These are phyloP conservation scores for Ornithoptera priamus DNA, from an alignment of 2,888 invertebrate genomes.

Conservation along the genomic window DNA sequence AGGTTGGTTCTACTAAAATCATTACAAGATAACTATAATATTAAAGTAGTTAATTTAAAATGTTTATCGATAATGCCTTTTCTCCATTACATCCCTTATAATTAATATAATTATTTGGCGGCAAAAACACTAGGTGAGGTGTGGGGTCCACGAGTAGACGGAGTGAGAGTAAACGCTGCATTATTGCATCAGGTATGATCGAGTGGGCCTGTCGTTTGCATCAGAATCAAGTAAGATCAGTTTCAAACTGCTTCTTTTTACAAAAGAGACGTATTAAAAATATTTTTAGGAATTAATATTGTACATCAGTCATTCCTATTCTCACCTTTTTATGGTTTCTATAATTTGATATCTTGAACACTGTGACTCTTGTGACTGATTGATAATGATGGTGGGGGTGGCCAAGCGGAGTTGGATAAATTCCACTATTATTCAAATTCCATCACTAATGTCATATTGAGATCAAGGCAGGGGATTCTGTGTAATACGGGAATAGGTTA, in stretches of 20 bases:
- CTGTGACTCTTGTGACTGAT: too few relatives aligned
- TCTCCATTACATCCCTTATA: constrained; percentile 9
- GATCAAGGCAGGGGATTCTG: too few relatives aligned
- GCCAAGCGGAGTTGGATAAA: too few relatives aligned
- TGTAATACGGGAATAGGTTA: too few relatives aligned
- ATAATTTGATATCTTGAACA: too few relatives aligned
- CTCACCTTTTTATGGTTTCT: too few relatives aligned
- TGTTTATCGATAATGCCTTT: constrained; percentile 10
- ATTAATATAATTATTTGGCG: constrained; percentile 31
- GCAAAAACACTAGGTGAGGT: constrained; percentile 30
- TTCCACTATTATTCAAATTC: too few relatives aligned
- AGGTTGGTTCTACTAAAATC: too few relatives aligned
- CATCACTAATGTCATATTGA: too few relatives aligned
- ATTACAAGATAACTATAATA: too few relatives aligned
- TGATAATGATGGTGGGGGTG: too few relatives aligned
- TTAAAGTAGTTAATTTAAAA: neutral
- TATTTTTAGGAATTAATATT: neutral
- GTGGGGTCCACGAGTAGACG: constrained; percentile 25
- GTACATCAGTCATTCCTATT: too few relatives aligned
- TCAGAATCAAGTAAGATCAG: constrained; percentile 38
- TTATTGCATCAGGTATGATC: constrained; percentile 59
- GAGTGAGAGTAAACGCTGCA: constrained; percentile 46
- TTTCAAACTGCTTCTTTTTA: neutral
- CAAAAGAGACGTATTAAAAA: neutral
- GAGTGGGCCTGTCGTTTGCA: constrained; percentile 42